These are phyloP conservation scores for Semotilus atromaculatus DNA, from an alignment of 2,797 vertebrate genomes.

Conservation along the genomic window DNA sequence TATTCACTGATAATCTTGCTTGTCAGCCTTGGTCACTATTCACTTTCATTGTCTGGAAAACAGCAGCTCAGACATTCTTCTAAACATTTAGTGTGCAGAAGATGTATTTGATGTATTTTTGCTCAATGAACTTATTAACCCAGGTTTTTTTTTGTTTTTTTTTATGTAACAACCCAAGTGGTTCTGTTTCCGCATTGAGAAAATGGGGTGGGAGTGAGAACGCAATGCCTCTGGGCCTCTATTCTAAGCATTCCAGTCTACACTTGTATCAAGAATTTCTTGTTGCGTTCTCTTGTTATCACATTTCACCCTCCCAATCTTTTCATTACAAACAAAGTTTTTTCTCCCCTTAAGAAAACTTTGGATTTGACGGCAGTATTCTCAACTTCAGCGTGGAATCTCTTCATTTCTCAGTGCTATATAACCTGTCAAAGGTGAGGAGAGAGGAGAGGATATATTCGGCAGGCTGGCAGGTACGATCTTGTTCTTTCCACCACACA, in stretches of 20 bases:
- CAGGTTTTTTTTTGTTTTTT: slow-evolving; percentile 55
- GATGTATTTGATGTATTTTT: slow-evolving; percentile 17
- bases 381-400: slow-evolving; percentile 75
- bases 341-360: slow-evolving; percentile 72
- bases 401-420: slow-evolving; percentile 78
- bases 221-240: slow-evolving; percentile 59
- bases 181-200: slow-evolving; percentile 51
- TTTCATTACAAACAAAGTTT: slow-evolving; percentile 68
- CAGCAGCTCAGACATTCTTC: not conserved
- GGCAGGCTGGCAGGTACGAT: slow-evolving; percentile 77
- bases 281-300: slow-evolving; percentile 45
- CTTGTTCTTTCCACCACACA: slow-evolving; percentile 74
- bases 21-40: not conserved
- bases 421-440: slow-evolving; percentile 79
- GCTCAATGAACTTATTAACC: slow-evolving; percentile 56
- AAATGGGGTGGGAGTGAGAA: slow-evolving; percentile 57
- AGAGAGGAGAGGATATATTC: slow-evolving; percentile 73
- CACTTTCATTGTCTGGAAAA: not conserved
- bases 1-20: not conserved
- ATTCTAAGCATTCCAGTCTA: slow-evolving; percentile 61
- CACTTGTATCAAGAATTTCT: slow-evolving; percentile 65
- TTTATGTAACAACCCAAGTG: slow-evolving; percentile 43
- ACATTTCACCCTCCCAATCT: slow-evolving; percentile 59
- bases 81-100: not conserved
- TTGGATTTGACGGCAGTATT: slow-evolving; percentile 61